Conservation (phyloP, 1,140 invertebrate species). For the Habropoda laboriosa region DNA sequence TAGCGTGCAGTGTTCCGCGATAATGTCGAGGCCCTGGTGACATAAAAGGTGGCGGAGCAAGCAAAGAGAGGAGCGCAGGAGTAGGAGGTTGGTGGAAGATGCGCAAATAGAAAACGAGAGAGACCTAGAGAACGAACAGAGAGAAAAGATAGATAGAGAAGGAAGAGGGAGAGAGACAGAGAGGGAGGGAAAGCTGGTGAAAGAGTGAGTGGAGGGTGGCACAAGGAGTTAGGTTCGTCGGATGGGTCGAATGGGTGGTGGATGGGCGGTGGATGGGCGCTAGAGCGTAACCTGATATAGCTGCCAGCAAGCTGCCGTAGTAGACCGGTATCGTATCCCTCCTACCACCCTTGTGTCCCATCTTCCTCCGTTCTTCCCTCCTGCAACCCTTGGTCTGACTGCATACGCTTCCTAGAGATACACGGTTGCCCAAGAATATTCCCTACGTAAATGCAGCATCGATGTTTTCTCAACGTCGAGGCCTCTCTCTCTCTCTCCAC, state of each 20-base stretch:
- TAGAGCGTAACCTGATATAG: constrained; percentile 74
- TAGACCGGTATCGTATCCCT: constrained; percentile 62
- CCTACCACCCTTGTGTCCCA: constrained; percentile 2
- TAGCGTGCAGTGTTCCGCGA: constrained; percentile 52
- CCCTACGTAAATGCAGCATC: constrained; percentile 63
- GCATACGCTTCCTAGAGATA: constrained; percentile 54
- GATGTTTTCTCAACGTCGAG: constrained; percentile 63
- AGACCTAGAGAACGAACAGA: background rate
- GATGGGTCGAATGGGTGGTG: constrained; percentile 52
- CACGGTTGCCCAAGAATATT: constrained; percentile 67
- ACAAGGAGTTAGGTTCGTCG: constrained; percentile 13
- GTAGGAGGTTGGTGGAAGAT: background rate
- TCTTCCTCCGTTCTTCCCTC: constrained; percentile 24
- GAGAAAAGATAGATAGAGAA: background rate
- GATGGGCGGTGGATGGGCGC: constrained; percentile 60
- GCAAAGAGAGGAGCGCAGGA: background rate
- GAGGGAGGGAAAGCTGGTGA: background rate
- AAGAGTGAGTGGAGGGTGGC: constrained; percentile 22
- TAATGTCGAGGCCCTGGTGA: constrained; percentile 57
- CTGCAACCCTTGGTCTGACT: constrained; percentile 28
- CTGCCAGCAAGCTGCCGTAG: constrained; percentile 66
- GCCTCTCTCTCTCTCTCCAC: constrained; percentile 58
- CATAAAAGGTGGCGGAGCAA: constrained; percentile 44
- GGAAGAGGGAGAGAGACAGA: background rate
- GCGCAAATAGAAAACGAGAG: background rate